phyloP scores from a whole-genome alignment of 2,888 invertebrate species.

The Lasioglossum zephyrum region DNA sequence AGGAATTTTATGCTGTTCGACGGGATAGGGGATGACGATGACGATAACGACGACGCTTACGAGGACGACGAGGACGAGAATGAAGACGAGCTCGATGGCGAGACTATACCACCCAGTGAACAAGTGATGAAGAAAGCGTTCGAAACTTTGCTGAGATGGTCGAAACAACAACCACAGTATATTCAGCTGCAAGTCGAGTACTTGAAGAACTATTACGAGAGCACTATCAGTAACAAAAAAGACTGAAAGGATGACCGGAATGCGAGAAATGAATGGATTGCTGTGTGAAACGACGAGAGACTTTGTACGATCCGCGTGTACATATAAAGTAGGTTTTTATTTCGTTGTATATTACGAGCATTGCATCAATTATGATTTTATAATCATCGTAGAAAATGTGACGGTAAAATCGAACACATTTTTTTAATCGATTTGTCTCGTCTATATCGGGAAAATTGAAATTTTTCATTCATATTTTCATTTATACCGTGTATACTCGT shows the following conservation, averaged over 20 bases:
- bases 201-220: constrained; percentile 10
- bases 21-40: not conserved
- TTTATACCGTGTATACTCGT: no score
- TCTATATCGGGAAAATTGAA: not conserved
- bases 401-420: not conserved
- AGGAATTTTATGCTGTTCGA: not conserved
- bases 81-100: not conserved
- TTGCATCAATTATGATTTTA: not conserved
- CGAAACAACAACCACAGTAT: constrained; percentile 7
- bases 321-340: not conserved
- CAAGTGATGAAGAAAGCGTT: constrained; percentile 5
- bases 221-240: constrained; percentile 4
- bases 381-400: not conserved
- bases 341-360: not conserved
- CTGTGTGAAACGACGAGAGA: not conserved
- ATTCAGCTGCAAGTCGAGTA: constrained; percentile 10
- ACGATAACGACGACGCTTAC: not conserved
- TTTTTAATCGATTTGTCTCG: not conserved
- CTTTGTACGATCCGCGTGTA: not conserved
- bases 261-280: not conserved
- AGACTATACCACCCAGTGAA: not conserved
- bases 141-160: not conserved
- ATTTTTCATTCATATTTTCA: no score
- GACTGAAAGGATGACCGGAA: not conserved
- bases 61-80: not conserved